phyloP scores from a whole-genome alignment of 2,797 vertebrate genomes.

The Sebastes nivosus region DNA sequence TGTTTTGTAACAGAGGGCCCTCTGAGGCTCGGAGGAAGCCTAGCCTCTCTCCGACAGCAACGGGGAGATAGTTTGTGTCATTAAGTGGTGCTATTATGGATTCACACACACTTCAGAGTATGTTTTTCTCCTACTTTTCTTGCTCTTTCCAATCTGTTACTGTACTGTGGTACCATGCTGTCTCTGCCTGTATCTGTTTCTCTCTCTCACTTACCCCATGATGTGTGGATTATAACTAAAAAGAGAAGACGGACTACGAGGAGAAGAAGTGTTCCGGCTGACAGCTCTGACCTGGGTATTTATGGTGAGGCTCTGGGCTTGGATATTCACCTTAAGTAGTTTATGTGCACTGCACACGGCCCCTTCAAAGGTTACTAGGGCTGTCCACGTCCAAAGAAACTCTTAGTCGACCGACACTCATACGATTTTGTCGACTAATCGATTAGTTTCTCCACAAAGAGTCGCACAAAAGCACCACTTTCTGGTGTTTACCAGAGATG shows the following conservation, averaged over 20 bases:
- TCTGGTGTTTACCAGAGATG: too few species aligned
- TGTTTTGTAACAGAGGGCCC: slow-evolving; percentile 96
- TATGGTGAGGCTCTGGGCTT: slow-evolving; percentile 61
- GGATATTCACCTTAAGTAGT: slow-evolving; percentile 58
- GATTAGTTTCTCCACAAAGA: too few species aligned
- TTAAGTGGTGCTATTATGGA: slow-evolving; percentile 92
- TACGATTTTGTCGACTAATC: too few species aligned
- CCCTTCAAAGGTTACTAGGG: slow-evolving; percentile 26
- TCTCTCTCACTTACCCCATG: slow-evolving; percentile 44
- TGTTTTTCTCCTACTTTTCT: slow-evolving; percentile 68
- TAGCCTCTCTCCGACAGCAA: slow-evolving; percentile 85
- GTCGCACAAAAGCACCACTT: too few species aligned
- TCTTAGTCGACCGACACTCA: too few species aligned
- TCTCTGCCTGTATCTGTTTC: slow-evolving; percentile 32
- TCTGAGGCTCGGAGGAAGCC: slow-evolving; percentile 81
- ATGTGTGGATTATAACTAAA: slow-evolving; percentile 71
- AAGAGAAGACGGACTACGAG: slow-evolving; percentile 47
- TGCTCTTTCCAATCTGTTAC: slow-evolving; percentile 61
- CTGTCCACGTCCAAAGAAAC: too few species aligned
- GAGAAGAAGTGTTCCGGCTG: slow-evolving; percentile 67
- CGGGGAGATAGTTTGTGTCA: slow-evolving; percentile 84
- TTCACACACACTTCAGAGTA: slow-evolving; percentile 83
- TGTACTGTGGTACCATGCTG: slow-evolving; percentile 32
- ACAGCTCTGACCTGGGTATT: slow-evolving; percentile 77
- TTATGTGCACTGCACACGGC: slow-evolving; percentile 48